phyloP scores from a whole-genome alignment of 2,113 vertebrate genomes.

The Colistium nudipinnis region DNA sequence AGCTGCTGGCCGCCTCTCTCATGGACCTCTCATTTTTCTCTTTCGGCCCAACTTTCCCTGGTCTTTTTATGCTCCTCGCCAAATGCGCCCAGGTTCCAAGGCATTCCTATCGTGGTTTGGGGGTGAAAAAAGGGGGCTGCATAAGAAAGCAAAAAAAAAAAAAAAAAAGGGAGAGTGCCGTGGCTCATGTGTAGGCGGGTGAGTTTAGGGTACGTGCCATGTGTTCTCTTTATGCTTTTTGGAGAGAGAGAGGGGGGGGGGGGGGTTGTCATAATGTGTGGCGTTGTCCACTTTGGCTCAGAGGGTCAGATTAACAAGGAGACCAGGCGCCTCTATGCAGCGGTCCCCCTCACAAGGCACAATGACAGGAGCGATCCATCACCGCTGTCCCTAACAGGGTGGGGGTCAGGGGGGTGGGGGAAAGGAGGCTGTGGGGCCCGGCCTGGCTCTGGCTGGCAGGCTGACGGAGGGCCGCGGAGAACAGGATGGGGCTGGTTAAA shows the following conservation, averaged over 20 bases:
- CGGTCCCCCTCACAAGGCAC: constrained; percentile 68
- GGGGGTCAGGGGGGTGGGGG: constrained; percentile 74
- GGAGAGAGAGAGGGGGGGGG: no score
- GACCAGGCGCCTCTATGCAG: constrained; percentile 66
- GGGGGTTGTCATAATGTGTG: constrained; percentile 75
- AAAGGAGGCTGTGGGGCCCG: constrained; percentile 53
- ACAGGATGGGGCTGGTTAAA: constrained; percentile 92
- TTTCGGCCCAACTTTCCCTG: constrained; percentile 63
- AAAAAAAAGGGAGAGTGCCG: constrained; percentile 28
- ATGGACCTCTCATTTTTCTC: constrained; percentile 69
- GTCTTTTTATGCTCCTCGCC: constrained; percentile 54
- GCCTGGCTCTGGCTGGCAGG: constrained; percentile 53
- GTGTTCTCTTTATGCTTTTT: constrained; percentile 57
- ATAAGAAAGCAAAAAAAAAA: constrained; percentile 34
- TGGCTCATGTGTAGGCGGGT: constrained; percentile 49
- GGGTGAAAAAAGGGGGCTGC: constrained; percentile 33
- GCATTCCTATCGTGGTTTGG: constrained; percentile 45
- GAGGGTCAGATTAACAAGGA: constrained; percentile 82
- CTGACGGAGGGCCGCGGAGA: constrained; percentile 61
- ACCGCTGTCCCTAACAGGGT: constrained; percentile 82
- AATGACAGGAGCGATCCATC: constrained; percentile 83
- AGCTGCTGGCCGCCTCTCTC: constrained; percentile 72
- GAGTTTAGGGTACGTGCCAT: constrained; percentile 61
- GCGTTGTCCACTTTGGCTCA: constrained; percentile 76
- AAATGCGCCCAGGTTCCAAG: constrained; percentile 40